Base-by-base conservation (phyloP, 2,113 vertebrate species). In the Neodontobutis hainanensis region DNA sequence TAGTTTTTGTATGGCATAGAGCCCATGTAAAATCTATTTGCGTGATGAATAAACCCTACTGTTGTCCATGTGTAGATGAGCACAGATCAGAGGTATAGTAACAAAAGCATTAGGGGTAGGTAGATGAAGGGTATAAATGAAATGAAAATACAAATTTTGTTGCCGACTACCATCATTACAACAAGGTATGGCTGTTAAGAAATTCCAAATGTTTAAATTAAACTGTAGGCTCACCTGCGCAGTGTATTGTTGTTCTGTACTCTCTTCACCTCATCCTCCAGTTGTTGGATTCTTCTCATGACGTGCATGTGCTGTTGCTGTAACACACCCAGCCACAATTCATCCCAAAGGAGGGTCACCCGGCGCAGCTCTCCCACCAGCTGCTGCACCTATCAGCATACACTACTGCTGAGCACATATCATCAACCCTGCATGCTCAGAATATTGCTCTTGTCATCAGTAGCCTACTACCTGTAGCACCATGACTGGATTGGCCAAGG, bases 221-320 rank as follows among this genome's bases (percentile, higher is more conserved):
- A 6, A 48, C 14, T n/a, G 46, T 15, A 6, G 10, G 5, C 94
- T 84, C 91, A 99, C 97, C 98, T 98, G 86, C 97, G 92, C 68
- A 99, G 90, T 0, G 88, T 90, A 65, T 87, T 97, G 86, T 99
- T 99, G 89, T 95, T 99, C 76, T 99, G 97, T 19, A 99, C 97
- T 66, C 97, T 93, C 86, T 99, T 99, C 75, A 98, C 97, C 64
- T 99, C 97, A 1, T 99, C 97, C 75, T 99, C 97, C 38, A 99
- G 92, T 27, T 99, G 97, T 0, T 98, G 96, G 68, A 99, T 96
- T 51, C 96, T 88, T 11, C 97, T 92, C 64, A 98, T 90, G 19
- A 98, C 97, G 0, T 97, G 96, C 96, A 99, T 98, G 90, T 99
- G 96, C 14, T 99, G 97, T 82, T 99, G 97, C 67, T 98, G 90